Evolutionary conservation across 2,888 invertebrate genomes (phyloP).

Genomic region (Tridacna crocea): DNA sequence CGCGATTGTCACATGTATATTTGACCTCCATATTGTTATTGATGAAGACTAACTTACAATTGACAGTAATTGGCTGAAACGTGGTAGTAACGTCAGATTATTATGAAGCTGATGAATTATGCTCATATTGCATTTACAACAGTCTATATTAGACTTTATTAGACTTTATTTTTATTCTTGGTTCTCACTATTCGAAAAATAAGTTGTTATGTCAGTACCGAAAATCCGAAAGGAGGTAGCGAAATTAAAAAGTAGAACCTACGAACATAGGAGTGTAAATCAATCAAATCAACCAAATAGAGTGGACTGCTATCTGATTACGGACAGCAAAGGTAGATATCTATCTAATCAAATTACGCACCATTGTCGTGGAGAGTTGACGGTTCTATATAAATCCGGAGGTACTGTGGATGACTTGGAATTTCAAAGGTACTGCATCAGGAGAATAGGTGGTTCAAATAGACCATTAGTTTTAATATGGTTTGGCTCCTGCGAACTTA

Average conservation of each 20-base stretch:
- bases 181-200: no score
- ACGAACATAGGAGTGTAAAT: background rate
- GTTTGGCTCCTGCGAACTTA: constrained; percentile 6
- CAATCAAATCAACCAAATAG: no score
- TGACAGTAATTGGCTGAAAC: no score
- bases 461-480: background rate
- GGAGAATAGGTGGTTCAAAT: background rate
- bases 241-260: background rate
- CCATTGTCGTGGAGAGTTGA: background rate
- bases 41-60: no score
- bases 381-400: background rate
- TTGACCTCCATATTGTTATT: no score
- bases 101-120: no score
- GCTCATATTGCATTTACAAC: no score
- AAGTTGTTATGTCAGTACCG: background rate
- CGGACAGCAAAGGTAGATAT: background rate
- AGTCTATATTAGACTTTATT: no score
- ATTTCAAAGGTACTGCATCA: background rate
- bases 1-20: no score
- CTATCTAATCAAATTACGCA: background rate
- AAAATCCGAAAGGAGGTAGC: background rate
- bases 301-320: background rate
- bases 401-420: background rate
- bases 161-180: no score
- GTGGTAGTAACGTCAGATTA: no score